phyloP scores from a whole-genome alignment of 2,113 vertebrate species.

The Casuarius casuarius region DNA sequence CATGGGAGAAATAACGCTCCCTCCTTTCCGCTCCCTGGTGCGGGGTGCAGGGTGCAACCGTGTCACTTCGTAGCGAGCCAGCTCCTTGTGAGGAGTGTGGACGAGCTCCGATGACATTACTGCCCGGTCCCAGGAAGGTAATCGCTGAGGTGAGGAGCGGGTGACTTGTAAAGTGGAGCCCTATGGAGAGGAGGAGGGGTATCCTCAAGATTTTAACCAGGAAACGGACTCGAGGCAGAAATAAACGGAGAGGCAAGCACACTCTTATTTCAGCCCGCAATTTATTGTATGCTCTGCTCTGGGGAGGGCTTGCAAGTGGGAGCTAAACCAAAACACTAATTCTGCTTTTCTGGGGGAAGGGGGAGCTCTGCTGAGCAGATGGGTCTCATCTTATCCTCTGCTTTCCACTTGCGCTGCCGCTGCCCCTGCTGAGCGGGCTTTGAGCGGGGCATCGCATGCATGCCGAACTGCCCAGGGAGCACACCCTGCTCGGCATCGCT shows the following conservation, averaged over 20 bases:
- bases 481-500: fast-evolving
- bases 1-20: neutral
- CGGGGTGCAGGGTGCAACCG: neutral
- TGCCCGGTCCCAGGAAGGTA: slow-evolving; percentile 11
- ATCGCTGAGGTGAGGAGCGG: slow-evolving; percentile 50
- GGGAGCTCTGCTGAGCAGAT: neutral
- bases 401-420: neutral
- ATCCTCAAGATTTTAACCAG: slow-evolving; percentile 67
- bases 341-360: neutral
- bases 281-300: neutral
- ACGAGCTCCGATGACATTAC: slow-evolving; percentile 35
- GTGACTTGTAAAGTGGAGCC: slow-evolving; percentile 63
- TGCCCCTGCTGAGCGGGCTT: neutral
- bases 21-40: neutral
- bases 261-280: slow-evolving; percentile 54
- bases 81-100: slow-evolving; percentile 4
- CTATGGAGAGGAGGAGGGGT: slow-evolving; percentile 68
- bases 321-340: slow-evolving; percentile 5
- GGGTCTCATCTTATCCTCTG: neutral
- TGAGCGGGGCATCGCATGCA: neutral
- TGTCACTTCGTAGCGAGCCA: slow-evolving; percentile 36
- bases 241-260: slow-evolving; percentile 69
- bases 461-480: neutral
- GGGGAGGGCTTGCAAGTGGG: slow-evolving; percentile 31
- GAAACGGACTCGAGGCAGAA: slow-evolving; percentile 63